Base-by-base conservation (phyloP, 2,888 invertebrate genomes). In the Heliconius hortense region DNA sequence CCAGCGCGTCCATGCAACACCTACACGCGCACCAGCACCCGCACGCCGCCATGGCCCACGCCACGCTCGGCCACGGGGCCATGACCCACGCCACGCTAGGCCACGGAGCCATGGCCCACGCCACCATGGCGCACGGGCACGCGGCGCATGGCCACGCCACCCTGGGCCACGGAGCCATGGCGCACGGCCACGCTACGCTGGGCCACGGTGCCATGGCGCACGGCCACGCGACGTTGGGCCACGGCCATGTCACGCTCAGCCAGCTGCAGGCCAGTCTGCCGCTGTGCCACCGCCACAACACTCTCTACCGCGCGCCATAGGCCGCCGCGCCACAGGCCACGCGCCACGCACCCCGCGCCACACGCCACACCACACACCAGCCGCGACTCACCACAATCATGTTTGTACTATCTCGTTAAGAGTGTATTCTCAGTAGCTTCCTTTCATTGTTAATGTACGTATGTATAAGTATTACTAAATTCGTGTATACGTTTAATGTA, bases 1-100 rank as follows among this genome's bases (percentile, higher is more conserved):
- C 84, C 86, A 91, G 92, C 85, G 84, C 90, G 64, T 92, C 92
- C 69, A 85, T 91, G 90, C 93, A 92, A 82, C 92, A 90, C 82
- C 86, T 91, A 79, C 91, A 90, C 81, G 84, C 89, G 89, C 92
- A 90, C 82, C 81, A 26, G 59, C 59, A 60, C 71, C 71, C 71
- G 77, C 79, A 81, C 80, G 78, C 82, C 77, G 81, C 82, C 75
- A 80, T 80, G 66, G 80, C 81, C 77, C 81, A 81, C 77, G 66
- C 35, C 39, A 24, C 66, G 39, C 66, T 66, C 39, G 66, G 39
- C 39, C 66, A 66, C 66, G 39, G 26, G 8, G 24, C 60, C 15
- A 39, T 43, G 15, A 43, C 80, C 76, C 81, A 81, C 76, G 66
- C 39, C 13, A 85, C 79, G 84, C 81, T 59, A 62, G 80, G 80